phyloP scores from a whole-genome alignment of 1,140 invertebrate genomes.

The Ericerus pela region DNA sequence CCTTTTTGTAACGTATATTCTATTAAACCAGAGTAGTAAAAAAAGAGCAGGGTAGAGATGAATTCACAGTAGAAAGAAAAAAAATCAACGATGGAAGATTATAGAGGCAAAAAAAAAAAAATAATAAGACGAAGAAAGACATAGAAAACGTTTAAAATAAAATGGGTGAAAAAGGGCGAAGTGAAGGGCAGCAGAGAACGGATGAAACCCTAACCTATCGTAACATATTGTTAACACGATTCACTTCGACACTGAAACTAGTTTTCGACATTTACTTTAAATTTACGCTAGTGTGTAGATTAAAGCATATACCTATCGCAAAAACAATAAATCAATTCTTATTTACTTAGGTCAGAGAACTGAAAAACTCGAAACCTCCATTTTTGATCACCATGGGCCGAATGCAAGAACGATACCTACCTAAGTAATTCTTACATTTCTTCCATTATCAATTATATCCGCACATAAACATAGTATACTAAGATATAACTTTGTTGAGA shows the following conservation, averaged over 20 bases:
- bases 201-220: slow-evolving; percentile 11
- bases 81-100: slow-evolving; percentile 1
- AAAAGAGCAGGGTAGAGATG: not conserved
- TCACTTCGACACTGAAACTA: slow-evolving; percentile 3
- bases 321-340: too few relatives aligned
- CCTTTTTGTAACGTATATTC: not conserved
- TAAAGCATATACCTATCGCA: not conserved
- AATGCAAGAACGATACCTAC: too few relatives aligned
- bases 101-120: not conserved
- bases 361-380: too few relatives aligned
- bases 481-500: too few relatives aligned
- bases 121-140: not conserved
- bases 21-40: too few relatives aligned
- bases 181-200: slow-evolving; percentile 1
- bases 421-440: too few relatives aligned
- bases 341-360: too few relatives aligned
- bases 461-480: too few relatives aligned
- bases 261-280: not conserved
- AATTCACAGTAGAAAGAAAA: too few relatives aligned
- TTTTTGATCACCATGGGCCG: too few relatives aligned
- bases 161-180: not conserved
- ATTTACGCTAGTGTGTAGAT: not conserved
- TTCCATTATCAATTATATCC: too few relatives aligned
- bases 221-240: slow-evolving; percentile 10
- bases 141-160: slow-evolving; percentile 3